Conservation (phyloP, 1,140 invertebrate genomes). For the Acromyrmex echinatior region DNA sequence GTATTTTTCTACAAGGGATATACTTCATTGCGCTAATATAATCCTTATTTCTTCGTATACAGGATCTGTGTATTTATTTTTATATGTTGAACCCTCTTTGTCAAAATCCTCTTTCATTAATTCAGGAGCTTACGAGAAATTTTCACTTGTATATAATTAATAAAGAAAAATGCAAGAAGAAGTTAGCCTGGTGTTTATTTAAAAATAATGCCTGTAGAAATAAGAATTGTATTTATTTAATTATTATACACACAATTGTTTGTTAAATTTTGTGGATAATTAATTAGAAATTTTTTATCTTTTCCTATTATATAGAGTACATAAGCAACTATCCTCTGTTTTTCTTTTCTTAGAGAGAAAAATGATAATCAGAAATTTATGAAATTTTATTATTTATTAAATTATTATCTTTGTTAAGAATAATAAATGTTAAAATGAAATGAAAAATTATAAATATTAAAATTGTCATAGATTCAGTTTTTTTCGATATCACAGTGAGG, state of each 20-base stretch:
- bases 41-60: neutral
- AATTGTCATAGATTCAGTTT: neutral
- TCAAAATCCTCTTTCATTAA: neutral
- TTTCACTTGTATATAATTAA: conserved; percentile 22
- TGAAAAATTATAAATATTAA: neutral
- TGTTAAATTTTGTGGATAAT: conserved; percentile 1
- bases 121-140: conserved; percentile 1
- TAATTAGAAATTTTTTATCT: neutral
- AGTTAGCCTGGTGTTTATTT: neutral
- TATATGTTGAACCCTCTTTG: neutral
- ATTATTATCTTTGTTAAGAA: conserved; percentile 2
- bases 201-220: neutral
- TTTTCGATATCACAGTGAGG: neutral
- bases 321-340: neutral
- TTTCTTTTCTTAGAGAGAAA: neutral
- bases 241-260: neutral
- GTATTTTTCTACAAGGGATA: no score
- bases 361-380: neutral
- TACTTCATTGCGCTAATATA: conserved; percentile 23
- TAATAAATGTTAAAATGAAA: neutral
- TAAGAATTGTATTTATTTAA: neutral
- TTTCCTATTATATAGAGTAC: neutral
- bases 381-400: neutral
- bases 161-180: neutral
- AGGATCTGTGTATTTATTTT: conserved; percentile 14